Conservation (phyloP, 2,113 vertebrate genomes). For the Prietella phreatophila region DNA sequence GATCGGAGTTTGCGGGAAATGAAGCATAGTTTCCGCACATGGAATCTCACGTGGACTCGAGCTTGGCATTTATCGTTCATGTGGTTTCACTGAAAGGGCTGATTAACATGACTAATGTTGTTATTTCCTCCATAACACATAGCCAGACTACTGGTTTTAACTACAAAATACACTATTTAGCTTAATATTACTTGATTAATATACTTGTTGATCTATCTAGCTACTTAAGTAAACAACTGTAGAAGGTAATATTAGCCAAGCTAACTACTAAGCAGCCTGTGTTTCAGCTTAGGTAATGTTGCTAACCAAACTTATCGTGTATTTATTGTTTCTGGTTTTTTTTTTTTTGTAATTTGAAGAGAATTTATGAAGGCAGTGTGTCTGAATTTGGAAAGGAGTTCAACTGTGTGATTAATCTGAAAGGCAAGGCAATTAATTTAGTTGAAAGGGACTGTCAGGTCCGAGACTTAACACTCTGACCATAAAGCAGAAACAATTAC, state of each 20-base stretch:
- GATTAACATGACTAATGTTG: neutral
- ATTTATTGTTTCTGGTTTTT: neutral
- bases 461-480: constrained; percentile 24
- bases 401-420: constrained; percentile 36
- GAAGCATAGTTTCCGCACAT: neutral
- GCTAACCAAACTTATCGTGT: too few species aligned
- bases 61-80: neutral
- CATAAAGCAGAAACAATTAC: constrained; percentile 35
- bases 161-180: neutral
- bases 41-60: neutral
- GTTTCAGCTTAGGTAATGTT: neutral
- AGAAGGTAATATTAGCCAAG: neutral
- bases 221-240: neutral
- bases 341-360: neutral
- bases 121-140: neutral
- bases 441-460: constrained; percentile 23
- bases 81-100: neutral
- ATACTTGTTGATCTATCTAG: neutral
- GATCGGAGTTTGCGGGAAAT: neutral
- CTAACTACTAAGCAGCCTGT: neutral
- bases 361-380: neutral
- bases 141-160: neutral
- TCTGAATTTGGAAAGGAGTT: constrained; percentile 24
- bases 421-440: constrained; percentile 26
- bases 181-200: neutral